Evolutionary conservation across 2,888 invertebrate species (phyloP).

Genomic region (Catocala nupta): DNA sequence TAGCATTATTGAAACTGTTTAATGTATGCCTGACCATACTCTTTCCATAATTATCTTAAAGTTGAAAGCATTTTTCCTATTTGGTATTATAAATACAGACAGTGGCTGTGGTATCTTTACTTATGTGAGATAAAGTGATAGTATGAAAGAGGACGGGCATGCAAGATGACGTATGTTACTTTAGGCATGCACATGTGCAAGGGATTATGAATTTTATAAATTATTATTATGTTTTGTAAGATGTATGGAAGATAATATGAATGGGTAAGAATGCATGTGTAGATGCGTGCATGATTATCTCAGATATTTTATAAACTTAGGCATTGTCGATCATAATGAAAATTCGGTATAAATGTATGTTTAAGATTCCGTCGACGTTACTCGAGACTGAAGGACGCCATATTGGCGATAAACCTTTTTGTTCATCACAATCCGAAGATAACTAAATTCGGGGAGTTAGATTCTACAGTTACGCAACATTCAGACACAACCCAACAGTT

Average conservation of each 20-base stretch:
- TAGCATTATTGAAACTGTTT: slow-evolving; percentile 72
- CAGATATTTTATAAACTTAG: slow-evolving; percentile 82
- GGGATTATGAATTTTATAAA: slow-evolving; percentile 86
- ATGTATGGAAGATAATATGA: slow-evolving; percentile 71
- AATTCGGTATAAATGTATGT: slow-evolving; percentile 76
- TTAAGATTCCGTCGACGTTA: slow-evolving; percentile 79
- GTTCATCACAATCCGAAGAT: slow-evolving; percentile 69
- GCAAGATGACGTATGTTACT: slow-evolving; percentile 82
- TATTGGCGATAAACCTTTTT: slow-evolving; percentile 79
- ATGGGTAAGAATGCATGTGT: slow-evolving; percentile 64
- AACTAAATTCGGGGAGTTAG: not conserved
- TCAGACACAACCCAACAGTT: too few species aligned
- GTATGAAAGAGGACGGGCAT: slow-evolving; percentile 70
- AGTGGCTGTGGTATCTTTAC: slow-evolving; percentile 88
- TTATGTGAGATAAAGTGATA: slow-evolving; percentile 81
- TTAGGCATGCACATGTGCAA: slow-evolving; percentile 86
- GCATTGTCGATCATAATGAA: slow-evolving; percentile 76
- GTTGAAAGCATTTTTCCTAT: slow-evolving; percentile 85
- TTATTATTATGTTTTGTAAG: slow-evolving; percentile 84
- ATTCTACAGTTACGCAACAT: not conserved
- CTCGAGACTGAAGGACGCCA: slow-evolving; percentile 80
- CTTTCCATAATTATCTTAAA: slow-evolving; percentile 81
- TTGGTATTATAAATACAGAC: slow-evolving; percentile 87
- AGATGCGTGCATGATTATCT: slow-evolving; percentile 66
- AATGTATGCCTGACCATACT: slow-evolving; percentile 79